Base-by-base conservation (phyloP, 1,140 invertebrate genomes). In the Drosophila repletoides region DNA sequence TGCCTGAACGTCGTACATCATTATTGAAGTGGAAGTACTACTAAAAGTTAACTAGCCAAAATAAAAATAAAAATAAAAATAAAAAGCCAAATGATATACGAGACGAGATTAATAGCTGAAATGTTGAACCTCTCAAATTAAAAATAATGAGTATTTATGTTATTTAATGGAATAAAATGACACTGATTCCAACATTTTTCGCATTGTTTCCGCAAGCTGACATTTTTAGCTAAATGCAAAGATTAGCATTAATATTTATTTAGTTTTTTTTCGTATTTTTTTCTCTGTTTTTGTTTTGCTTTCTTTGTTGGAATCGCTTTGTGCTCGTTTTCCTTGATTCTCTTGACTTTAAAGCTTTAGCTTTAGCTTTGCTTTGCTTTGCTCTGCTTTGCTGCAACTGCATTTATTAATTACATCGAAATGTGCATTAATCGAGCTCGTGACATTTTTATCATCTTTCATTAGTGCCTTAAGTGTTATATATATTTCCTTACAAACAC, bases 381-480 rank as follows among this genome's bases (percentile, higher is more conserved):
- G n/a, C n/a, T n/a, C n/a, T 56, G 51, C 43, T 70, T 70, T 65
- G 59, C 67, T 81, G 40, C 59, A 83, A 70, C 65, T 68, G 77
- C 72, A 76, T 81, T 77, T 76, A 81, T 84, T 84, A 81, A 84
- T 83, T 81, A 73, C 73, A 83, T 51, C 69, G 59, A 56, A 77
- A 66, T 60, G 64, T 70, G 46, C 77, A 81, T 68, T 84, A 81
- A 81, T 61, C 46, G 69, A 70, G 79, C 77, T 81, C 79, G 77
- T 81, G 77, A 84, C 73, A 77, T 81, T 83, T 72, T 81, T 63
- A 67, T 67, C 64, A 67, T 67, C 46, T 61, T 67, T 61, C 48
- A 52, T 61, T 61, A 52, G 73, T 56, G 64, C 67, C 56, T 60
- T 34, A 65, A 43, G 40, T 69, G 51, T 31, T 29, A 51, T 1